Conservation (phyloP, 1,140 invertebrate genomes). For the Ericerus pela region DNA sequence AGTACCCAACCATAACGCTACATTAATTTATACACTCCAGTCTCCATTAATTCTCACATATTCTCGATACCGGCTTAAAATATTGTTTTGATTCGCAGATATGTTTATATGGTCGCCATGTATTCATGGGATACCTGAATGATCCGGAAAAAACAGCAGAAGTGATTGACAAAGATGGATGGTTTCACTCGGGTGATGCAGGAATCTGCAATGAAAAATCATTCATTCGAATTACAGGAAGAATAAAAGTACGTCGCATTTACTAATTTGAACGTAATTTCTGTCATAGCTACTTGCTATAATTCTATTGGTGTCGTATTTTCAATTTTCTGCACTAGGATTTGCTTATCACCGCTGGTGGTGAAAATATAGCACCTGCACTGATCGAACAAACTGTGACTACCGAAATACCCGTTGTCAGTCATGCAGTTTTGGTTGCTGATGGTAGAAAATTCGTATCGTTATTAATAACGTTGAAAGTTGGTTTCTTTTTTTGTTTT, state of each 20-base stretch:
- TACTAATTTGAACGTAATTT: background rate
- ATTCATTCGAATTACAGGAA: constrained; percentile 64
- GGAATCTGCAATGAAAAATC: constrained; percentile 58
- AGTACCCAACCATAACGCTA: too few relatives aligned
- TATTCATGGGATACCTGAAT: constrained; percentile 80
- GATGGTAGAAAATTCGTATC: constrained; percentile 75
- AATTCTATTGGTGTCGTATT: too few relatives aligned
- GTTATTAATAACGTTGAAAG: constrained; percentile 68
- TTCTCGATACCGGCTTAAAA: background rate
- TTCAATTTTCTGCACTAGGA: too few relatives aligned
- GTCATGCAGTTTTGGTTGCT: constrained; percentile 71
- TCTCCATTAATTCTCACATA: too few relatives aligned
- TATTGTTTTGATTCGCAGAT: constrained; percentile 32
- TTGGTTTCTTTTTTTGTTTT: too few relatives aligned
- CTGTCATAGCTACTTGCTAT: too few relatives aligned
- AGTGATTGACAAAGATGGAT: constrained; percentile 54
- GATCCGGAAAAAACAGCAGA: constrained; percentile 58
- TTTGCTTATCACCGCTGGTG: constrained; percentile 82
- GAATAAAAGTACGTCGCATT: constrained; percentile 50
- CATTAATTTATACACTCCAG: too few relatives aligned
- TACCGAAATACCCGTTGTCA: constrained; percentile 53
- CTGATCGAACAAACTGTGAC: constrained; percentile 70
- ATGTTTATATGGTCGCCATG: constrained; percentile 56
- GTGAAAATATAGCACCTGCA: constrained; percentile 80
- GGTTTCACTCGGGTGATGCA: constrained; percentile 68